Base-by-base conservation (phyloP, 2,797 vertebrate species). In the Odontamblyopus rebecca region DNA sequence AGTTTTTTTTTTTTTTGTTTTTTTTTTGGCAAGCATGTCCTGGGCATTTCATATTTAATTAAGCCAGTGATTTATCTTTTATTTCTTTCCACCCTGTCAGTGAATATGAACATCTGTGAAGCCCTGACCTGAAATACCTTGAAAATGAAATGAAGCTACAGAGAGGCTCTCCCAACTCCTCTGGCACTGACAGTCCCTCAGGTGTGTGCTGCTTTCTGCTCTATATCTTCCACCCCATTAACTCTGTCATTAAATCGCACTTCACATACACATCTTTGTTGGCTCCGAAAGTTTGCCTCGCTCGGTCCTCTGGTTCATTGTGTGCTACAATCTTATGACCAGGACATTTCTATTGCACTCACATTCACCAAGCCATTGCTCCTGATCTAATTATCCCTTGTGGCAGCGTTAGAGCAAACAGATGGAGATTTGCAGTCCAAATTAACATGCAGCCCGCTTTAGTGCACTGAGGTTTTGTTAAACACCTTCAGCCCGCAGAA, bases 331-430 rank as follows among this genome's bases (percentile, higher is more conserved):
- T 60, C 65, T 76, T 68, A 59, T 76, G 60, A 72, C 66, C 75
- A 19, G 38, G 51, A 65, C 77, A 66, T 73, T 75, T 74, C 59
- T 44, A 18, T 59, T 19, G 26, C 77, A 3, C 66, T 71, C 61
- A 44, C 71, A 67, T 79, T 76, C 62, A 73, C 57, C 27, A 29
- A 32, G 13, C 72, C 59, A 18, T 57, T 32, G 61, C 73, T 69
- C 74, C 61, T 69, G 67, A 83, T 83, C 54, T 83, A 76, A 79
- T 78, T 79, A 73, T 77, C 70, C 63, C 69, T 71, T 0, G 67
- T 71, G 70, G 78, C 67, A 54, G 67, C 12, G 78, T 69, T 19
- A 53, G 72, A 75, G 23, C 2, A 54, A 80, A 68, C 81, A 85
- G 81, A 82, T 80, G 75, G 75, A 5, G 2, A 69, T 75, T 81